Evolutionary conservation across 2,888 invertebrate species (phyloP).

Genomic region (Tolmerus cingulatus): DNA sequence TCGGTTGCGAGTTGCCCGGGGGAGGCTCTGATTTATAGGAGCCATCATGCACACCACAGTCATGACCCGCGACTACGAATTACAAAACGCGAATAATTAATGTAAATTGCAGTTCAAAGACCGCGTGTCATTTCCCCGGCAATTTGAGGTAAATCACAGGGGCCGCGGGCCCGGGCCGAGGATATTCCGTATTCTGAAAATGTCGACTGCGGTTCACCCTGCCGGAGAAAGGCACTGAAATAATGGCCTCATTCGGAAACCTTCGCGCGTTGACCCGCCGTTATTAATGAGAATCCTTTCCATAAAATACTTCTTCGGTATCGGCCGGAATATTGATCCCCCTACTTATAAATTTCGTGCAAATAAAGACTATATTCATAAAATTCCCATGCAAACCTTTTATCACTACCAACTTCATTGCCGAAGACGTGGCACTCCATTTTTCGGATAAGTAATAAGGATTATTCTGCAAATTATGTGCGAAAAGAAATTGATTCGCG

Average conservation of each 20-base stretch:
- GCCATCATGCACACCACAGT: constrained; percentile 1
- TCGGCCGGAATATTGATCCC: not conserved
- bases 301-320: not conserved
- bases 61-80: constrained; percentile 16
- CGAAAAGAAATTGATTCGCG: no score
- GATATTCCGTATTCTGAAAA: not conserved
- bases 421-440: no score
- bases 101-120: constrained; percentile 21
- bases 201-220: not conserved
- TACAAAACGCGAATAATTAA: not conserved
- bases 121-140: not conserved
- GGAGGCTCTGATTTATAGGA: not conserved
- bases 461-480: no score
- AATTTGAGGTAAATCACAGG: not conserved
- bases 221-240: not conserved
- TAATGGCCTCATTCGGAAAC: not conserved
- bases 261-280: not conserved
- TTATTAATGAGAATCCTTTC: not conserved
- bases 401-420: no score
- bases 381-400: not conserved
- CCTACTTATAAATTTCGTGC: not conserved
- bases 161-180: not conserved
- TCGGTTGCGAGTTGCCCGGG: not conserved
- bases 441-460: no score
- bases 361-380: not conserved